Evolutionary conservation across 2,797 vertebrate species (phyloP).

Genomic region (Pantherophis vulpinus): DNA sequence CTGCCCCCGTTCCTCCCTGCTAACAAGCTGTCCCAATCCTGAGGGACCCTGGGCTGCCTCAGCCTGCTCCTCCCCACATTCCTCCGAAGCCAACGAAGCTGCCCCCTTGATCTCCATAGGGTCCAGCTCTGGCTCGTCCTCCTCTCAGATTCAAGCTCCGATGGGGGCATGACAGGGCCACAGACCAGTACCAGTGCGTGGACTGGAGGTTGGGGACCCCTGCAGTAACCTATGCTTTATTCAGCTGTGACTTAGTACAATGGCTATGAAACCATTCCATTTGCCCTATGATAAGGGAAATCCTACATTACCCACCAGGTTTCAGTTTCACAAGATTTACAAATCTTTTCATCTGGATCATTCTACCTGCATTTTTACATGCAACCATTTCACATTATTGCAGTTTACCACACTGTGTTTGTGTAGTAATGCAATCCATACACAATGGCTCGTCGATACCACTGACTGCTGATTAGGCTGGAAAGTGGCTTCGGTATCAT

Average conservation of each 20-base stretch:
- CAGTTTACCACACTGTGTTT: not conserved
- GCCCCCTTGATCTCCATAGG: too few relatives aligned
- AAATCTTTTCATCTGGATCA: not conserved
- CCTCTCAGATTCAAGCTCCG: too few relatives aligned
- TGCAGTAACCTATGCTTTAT: not conserved
- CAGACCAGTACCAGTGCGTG: too few relatives aligned
- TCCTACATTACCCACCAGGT: not conserved
- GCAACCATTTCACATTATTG: not conserved
- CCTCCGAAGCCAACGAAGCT: too few relatives aligned
- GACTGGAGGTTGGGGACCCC: too few relatives aligned
- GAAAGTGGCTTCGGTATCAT: not conserved
- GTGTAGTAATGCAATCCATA: not conserved
- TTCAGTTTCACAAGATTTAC: not conserved
- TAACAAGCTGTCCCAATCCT: too few relatives aligned
- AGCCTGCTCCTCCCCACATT: too few relatives aligned
- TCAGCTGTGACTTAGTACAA: not conserved
- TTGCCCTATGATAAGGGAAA: not conserved
- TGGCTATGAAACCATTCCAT: not conserved
- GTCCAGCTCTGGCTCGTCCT: too few relatives aligned
- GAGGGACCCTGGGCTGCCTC: too few relatives aligned
- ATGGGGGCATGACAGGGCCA: too few relatives aligned
- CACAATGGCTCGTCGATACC: not conserved
- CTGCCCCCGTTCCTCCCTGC: too few relatives aligned
- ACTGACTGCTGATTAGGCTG: not conserved
- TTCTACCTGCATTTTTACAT: not conserved